Evolutionary conservation across 23 tunicate genomes (phyloP), one percentile per base, ranked within the genome.

Genomic region (Styela clava): DNA sequence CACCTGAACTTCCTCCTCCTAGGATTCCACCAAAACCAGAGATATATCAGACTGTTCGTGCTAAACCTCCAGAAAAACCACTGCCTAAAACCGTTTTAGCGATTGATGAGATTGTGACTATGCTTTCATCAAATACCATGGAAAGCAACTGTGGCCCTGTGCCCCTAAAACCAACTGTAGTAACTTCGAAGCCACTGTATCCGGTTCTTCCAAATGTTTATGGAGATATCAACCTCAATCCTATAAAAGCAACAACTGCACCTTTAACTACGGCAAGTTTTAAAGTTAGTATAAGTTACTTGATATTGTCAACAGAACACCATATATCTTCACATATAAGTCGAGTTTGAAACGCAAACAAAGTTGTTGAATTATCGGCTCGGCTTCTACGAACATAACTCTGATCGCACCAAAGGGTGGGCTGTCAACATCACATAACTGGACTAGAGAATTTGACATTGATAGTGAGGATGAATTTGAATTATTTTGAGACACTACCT

Each of bases 181-280:
- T 44, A 44, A 44, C 9, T 12, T 12, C 56, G 9, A 27, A 30
- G 37, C 77, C 77, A 21, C 23, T 71, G 24, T 71, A 71, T 35
- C 77, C 77, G 35, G 77, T 34, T 31, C 77, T 71, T 71, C 77
- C 77, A 30, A 71, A 71, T 71, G 77, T 18, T 22, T 71, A 71
- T 32, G 32, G 35, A 21, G 77, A 71, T 71, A 28, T 71, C 35
- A 22, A 34, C 77, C 35, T 19, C 7, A 31, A 71, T 22, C 35
- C 77, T 28, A 35, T 18, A 34, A 71, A 21, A 34, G 35, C 35
- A 30, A 20, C 77, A 71, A 31, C 35, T 3, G 37, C 77, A 32
- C 35, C 77, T 29, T 7, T 12, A 20, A 24, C 16, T 18, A 21
- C 9, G 16, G n/a, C n/a, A n/a, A n/a, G n/a, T n/a, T n/a, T n/a